Evolutionary conservation across 2,888 invertebrate genomes (phyloP), one percentile per base, ranked within the genome.

Genomic region (Elegia similella): DNA sequence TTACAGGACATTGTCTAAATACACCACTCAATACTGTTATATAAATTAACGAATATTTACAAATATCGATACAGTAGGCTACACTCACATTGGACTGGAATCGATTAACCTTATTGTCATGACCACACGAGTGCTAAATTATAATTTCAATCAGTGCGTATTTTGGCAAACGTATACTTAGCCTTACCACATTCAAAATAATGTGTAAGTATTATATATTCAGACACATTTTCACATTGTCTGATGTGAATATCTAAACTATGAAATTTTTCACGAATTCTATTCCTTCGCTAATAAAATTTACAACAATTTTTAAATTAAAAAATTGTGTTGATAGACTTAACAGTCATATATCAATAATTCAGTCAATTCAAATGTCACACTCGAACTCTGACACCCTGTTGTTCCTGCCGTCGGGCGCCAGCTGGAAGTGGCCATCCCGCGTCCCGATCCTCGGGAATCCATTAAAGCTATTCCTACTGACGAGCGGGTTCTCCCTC

Each of bases 331-430:
- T 50, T 50, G 46, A 59, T 59, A 60, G 50, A 50, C 50, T 50
- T 59, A 59, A 62, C 64, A 65, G 62, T 65, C 61, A 50, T 42
- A 53, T 53, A 53, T 53, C 52, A 53, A 53, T 48, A 42, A 29
- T 29, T 53, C 52, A 59, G 65, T 67, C 61, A 56, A n/a, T 43
- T 70, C 67, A 83, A 65, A 94, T 94, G 80, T 94, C 93, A 76
- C 94, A 94, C 76, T 94, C 94, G 69, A 94, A 94, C 75, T 94
- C 94, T 5, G 94, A 88, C 59, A 94, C 93, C 70, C 94, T 88
- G 61, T 92, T 92, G 70, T 86, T 92, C 34, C 89, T 79, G n/a
- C 91, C 90, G 50, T 91, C 92, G 12, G 89, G 84, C 42, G 85
- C 79, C 75, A 87, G 76, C 67, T 90, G 87, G 59, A 91, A 92